phyloP scores from a whole-genome alignment of 2,113 vertebrate genomes.

The Trinectes maculatus region DNA sequence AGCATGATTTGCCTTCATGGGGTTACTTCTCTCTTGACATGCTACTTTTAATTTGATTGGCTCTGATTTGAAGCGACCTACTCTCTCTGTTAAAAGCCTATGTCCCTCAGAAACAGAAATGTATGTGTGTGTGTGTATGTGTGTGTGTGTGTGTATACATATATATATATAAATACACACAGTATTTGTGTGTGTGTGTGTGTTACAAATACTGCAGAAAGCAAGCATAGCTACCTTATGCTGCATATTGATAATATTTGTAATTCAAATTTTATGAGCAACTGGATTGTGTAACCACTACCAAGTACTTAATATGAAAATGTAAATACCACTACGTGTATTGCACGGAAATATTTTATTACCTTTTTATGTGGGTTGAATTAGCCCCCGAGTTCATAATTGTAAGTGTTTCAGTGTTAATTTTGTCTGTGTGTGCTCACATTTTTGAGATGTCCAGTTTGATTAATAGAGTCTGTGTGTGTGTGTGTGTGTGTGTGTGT shows the following conservation, averaged over 20 bases:
- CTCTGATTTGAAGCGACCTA: slow-evolving; percentile 58
- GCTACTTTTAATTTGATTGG: slow-evolving; percentile 56
- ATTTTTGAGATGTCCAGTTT: background rate
- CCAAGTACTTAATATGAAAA: background rate
- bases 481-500: too few species aligned
- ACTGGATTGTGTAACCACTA: background rate
- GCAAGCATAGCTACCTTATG: background rate
- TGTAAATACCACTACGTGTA: background rate
- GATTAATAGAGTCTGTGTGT: background rate
- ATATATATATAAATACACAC: too few species aligned
- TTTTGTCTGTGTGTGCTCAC: background rate
- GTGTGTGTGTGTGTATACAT: too few species aligned
- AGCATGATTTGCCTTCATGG: slow-evolving; percentile 47
- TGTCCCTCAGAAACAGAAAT: slow-evolving; percentile 47
- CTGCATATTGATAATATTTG: background rate
- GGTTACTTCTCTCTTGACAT: slow-evolving; percentile 45
- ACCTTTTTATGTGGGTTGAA: background rate
- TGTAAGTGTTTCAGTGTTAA: background rate
- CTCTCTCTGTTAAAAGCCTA: slow-evolving; percentile 48
- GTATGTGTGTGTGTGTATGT: too few species aligned
- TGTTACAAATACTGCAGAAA: background rate
- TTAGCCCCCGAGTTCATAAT: background rate
- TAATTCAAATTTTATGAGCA: background rate
- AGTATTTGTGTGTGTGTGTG: too few species aligned
- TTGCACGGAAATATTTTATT: background rate